These are phyloP conservation scores for Diacarnus erythraeanus DNA, from an alignment of 37 sponge, comb jelly and placozoan species.

Conservation along the genomic window DNA sequence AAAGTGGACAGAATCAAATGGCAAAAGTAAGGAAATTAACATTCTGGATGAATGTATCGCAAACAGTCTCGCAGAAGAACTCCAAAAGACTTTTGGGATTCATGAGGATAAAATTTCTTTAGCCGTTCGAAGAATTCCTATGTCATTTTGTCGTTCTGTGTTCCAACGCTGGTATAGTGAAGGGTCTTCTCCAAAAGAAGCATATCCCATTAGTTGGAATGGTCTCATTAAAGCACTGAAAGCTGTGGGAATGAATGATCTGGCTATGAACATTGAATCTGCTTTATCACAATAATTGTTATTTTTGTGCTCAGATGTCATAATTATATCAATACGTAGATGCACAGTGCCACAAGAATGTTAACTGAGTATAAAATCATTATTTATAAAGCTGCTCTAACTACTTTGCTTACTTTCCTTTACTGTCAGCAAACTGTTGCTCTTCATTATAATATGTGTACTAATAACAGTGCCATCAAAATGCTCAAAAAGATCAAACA, in stretches of 20 bases:
- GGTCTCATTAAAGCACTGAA: neutral
- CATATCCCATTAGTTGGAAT: slow-evolving; percentile 15
- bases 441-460: too few relatives aligned
- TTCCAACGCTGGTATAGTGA: neutral
- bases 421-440: too few relatives aligned
- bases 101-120: neutral
- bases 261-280: neutral
- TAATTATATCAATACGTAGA: too few relatives aligned
- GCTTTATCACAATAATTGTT: neutral
- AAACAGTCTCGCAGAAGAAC: neutral
- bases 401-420: too few relatives aligned
- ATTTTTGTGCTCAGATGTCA: too few relatives aligned
- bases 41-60: neutral
- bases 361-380: too few relatives aligned
- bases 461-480: too few relatives aligned
- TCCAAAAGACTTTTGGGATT: neutral
- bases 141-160: neutral
- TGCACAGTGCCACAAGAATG: too few relatives aligned
- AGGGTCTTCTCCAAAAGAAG: slow-evolving; percentile 1
- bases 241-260: neutral
- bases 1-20: neutral
- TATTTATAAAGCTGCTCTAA: too few relatives aligned
- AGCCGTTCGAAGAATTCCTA: neutral
- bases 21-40: neutral
- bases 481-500: too few relatives aligned